These are phyloP conservation scores for Henicopernis longicauda DNA, from an alignment of 2,113 vertebrate species.

Conservation along the genomic window DNA sequence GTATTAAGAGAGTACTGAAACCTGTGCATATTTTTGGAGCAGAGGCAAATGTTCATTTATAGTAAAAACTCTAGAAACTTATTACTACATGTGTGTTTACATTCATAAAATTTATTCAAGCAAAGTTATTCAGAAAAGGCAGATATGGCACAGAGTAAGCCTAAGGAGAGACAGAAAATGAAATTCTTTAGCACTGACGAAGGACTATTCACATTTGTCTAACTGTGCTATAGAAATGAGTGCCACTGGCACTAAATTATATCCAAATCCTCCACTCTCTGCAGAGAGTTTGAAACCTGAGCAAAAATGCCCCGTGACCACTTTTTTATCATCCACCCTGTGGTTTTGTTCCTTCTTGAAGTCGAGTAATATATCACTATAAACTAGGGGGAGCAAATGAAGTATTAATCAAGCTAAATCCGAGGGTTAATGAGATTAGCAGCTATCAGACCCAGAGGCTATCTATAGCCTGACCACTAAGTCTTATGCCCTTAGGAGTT, in stretches of 20 bases:
- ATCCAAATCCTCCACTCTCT: background rate
- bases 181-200: background rate
- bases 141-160: background rate
- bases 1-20: background rate
- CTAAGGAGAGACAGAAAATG: background rate
- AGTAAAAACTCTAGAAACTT: background rate
- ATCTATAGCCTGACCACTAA: background rate
- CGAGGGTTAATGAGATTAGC: background rate
- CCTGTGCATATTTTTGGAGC: background rate
- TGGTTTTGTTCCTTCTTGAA: background rate
- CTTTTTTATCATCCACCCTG: background rate
- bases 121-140: background rate
- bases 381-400: background rate
- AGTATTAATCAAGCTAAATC: background rate
- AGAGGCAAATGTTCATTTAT: background rate
- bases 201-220: background rate
- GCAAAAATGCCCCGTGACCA: background rate
- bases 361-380: background rate
- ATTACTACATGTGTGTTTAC: background rate
- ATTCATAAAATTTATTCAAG: background rate
- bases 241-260: background rate
- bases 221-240: background rate
- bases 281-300: background rate
- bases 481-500: background rate
- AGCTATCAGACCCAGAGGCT: background rate